phyloP scores from a whole-genome alignment of 2,113 vertebrate species.

The Rhagologus leucostigma region DNA sequence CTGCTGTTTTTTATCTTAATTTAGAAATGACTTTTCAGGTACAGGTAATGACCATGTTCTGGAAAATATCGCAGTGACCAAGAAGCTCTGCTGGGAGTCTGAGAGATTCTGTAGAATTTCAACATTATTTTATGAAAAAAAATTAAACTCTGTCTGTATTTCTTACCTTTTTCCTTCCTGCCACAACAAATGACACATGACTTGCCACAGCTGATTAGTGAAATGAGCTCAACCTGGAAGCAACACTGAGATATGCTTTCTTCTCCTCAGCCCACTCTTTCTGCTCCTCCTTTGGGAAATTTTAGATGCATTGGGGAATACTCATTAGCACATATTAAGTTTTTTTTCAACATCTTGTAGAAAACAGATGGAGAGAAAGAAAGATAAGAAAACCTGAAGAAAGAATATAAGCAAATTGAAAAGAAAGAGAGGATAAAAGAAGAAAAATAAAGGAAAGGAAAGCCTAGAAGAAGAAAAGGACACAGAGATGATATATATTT shows the following conservation, averaged over 20 bases:
- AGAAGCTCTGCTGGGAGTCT: not conserved
- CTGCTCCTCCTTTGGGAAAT: not conserved
- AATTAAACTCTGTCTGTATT: not conserved
- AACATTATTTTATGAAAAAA: not conserved
- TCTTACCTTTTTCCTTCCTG: not conserved
- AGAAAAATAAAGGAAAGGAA: not conserved
- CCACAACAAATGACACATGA: not conserved
- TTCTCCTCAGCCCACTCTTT: not conserved
- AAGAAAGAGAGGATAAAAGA: not conserved
- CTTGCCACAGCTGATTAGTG: not conserved
- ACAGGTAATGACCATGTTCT: not conserved
- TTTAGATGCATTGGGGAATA: not conserved
- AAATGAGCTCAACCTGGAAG: not conserved
- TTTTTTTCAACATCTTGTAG: not conserved
- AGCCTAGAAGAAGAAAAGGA: not conserved
- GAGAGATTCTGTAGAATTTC: not conserved
- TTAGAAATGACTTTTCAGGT: not conserved
- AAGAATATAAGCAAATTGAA: not conserved
- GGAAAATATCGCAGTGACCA: not conserved
- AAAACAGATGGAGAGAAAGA: not conserved
- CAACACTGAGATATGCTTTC: not conserved
- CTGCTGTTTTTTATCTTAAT: not conserved
- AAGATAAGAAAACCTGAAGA: not conserved
- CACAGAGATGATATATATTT: accelerated
- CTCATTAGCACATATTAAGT: not conserved